Percentiles rank a stretch among this genome's conserved stretches.
Evolutionary conservation across 64 coral and sea anemone species (phyloP).

Genomic region (Orbicella faveolata): DNA sequence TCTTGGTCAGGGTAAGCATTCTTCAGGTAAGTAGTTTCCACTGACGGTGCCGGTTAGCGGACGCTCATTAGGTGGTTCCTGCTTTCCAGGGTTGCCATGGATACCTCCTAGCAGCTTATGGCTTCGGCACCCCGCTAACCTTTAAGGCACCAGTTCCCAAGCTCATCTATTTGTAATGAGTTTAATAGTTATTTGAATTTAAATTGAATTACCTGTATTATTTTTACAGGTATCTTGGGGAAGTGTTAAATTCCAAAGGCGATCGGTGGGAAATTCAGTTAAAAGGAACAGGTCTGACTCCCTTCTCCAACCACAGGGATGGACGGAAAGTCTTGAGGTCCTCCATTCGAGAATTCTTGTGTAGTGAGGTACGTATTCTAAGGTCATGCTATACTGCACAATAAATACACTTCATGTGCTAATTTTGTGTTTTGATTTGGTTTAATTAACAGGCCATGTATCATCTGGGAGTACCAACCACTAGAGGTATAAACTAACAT

Average conservation of each 20-base stretch:
- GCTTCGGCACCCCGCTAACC: too few species aligned
- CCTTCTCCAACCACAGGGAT: constrained; percentile 91
- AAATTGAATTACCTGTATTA: too few species aligned
- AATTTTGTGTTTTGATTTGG: not conserved
- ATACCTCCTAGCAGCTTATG: too few species aligned
- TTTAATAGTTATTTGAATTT: too few species aligned
- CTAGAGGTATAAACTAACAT: constrained; percentile 66
- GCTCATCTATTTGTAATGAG: too few species aligned
- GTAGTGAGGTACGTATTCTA: constrained; percentile 80
- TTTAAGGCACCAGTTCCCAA: too few species aligned
- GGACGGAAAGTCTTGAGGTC: constrained; percentile 93
- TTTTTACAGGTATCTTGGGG: constrained; percentile 79
- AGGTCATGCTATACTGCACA: not conserved
- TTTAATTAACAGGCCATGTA: constrained; percentile 87
- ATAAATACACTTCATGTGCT: not conserved
- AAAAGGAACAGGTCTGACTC: constrained; percentile 90
- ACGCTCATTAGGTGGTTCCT: too few species aligned
- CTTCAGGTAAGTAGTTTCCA: too few species aligned
- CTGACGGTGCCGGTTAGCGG: too few species aligned
- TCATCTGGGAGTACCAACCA: constrained; percentile 97
- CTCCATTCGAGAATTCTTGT: constrained; percentile 93
- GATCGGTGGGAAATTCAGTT: constrained; percentile 98
- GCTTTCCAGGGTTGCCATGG: too few species aligned
- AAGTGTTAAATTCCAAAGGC: constrained; percentile 74
- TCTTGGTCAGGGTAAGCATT: too few species aligned